Percentiles rank a stretch among this genome's conserved stretches.
Evolutionary conservation across 2,113 vertebrate species (phyloP).

Genomic region (human (Homo sapiens)): GRCh38 chr5:143296001-143296500

Average conservation of each 20-base stretch:
- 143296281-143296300: background rate
- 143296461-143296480: background rate
- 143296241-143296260: background rate
- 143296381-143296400: background rate
- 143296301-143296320: background rate
- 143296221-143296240: background rate
- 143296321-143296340: background rate
- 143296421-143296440: background rate
- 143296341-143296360: background rate
- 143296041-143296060: background rate
- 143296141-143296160: background rate
- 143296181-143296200: background rate
- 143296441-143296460: background rate
- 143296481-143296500: background rate
- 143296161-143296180: background rate
- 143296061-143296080: background rate
- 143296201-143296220: background rate
- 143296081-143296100: background rate
- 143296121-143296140: background rate
- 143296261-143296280: background rate
- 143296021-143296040: background rate
- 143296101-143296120: background rate
- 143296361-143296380: background rate
- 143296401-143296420: background rate
- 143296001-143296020: background rate